A percentile compares a stretch with the other conserved stretches of the same genome.
Evolutionary conservation across 1,140 invertebrate genomes (phyloP).

Genomic region (Bilobella aurantiaca): DNA sequence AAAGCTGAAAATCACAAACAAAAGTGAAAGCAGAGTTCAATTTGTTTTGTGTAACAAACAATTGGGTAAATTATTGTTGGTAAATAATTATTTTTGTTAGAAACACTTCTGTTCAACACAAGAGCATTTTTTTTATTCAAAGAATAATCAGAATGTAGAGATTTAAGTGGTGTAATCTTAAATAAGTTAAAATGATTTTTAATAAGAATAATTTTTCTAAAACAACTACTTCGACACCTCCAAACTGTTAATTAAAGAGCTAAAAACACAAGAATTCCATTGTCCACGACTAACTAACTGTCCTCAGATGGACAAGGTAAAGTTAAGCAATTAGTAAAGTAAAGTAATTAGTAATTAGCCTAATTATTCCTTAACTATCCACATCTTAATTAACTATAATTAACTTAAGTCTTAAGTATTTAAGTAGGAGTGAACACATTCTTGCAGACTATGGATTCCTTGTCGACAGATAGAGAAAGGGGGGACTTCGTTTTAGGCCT

Average conservation of each 20-base stretch:
- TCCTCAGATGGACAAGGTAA: no score
- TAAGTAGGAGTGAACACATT: constrained; percentile 6
- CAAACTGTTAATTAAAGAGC: background rate
- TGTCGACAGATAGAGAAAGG: background rate
- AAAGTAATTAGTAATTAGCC: background rate
- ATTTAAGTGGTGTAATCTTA: background rate
- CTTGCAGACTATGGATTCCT: constrained; percentile 6
- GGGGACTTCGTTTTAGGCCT: background rate
- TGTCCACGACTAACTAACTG: no score
- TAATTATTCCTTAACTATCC: background rate
- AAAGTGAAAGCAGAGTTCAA: no score
- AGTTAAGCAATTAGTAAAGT: background rate
- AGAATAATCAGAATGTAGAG: background rate
- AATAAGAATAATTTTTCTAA: background rate
- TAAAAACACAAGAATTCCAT: background rate
- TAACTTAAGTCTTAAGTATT: background rate
- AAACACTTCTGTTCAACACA: no score
- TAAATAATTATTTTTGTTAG: no score
- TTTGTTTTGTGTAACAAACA: no score
- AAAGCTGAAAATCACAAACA: background rate
- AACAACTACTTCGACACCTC: background rate
- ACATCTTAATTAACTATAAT: background rate
- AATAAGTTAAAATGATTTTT: background rate
- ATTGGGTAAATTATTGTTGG: no score
- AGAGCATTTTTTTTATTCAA: background rate